Evolutionary conservation across 2,113 vertebrate species (phyloP).

Genomic region (Glaucidium brasilianum): DNA sequence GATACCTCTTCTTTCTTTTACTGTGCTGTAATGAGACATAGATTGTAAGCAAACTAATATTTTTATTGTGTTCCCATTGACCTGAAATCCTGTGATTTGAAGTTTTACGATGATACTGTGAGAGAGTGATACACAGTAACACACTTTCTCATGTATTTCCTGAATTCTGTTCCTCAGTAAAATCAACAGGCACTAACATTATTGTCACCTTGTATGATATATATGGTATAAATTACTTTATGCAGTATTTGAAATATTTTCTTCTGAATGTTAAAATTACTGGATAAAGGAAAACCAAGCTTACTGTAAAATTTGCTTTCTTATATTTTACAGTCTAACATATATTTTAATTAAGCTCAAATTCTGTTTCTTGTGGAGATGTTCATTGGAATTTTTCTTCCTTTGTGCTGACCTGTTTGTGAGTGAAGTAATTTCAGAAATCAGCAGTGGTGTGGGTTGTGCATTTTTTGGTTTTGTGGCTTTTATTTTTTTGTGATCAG

Average conservation of each 20-base stretch:
- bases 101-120: background rate
- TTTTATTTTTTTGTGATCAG: background rate
- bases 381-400: background rate
- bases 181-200: background rate
- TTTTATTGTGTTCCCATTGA: background rate
- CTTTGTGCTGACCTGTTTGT: background rate
- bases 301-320: background rate
- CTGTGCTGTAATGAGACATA: background rate
- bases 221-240: background rate
- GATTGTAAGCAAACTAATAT: background rate
- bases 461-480: background rate
- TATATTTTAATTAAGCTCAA: background rate
- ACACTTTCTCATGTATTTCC: background rate
- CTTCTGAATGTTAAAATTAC: background rate
- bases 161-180: background rate
- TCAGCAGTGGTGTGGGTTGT: background rate
- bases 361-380: background rate
- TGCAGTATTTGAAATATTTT: background rate
- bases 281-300: background rate
- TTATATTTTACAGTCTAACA: background rate
- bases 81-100: background rate
- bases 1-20: background rate
- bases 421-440: background rate
- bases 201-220: background rate
- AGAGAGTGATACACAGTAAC: background rate